Base-by-base conservation (phyloP, 1,140 invertebrate species). In the Neuroterus valhalla region DNA sequence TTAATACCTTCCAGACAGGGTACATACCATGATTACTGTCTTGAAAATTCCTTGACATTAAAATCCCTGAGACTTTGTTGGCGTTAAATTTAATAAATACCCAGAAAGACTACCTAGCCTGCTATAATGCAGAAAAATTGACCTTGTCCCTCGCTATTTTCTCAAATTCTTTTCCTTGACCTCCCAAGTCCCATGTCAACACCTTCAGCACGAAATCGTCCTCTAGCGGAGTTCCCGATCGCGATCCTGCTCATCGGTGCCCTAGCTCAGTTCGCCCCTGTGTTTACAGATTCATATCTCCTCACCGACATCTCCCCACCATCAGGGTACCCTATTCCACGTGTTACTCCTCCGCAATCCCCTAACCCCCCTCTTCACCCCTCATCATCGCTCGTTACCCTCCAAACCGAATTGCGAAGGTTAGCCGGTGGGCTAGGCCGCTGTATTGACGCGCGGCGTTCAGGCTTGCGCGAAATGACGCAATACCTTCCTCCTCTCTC, bases 391-490 rank as follows among this genome's bases (percentile, higher is more conserved):
- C 19, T 23, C 26, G 0, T 55, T 55, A 26, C 42, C 23, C 71
- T 55, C 42, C 68, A 66, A 42, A n/a, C 4, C 21, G 21, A 46
- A 67, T 23, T 12, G 67, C 44, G 73, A 80, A 81, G 77, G 75
- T 77, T 79, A 78, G 78, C 70, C 71, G 71, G 68, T 74, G 83
- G 83, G 81, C 79, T 82, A 84, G 80, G 80, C 78, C 79, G 78
- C 72, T 86, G 84, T 87, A 86, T 84, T 85, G 84, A 86, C 83
- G 84, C 82, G 82, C 14, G 80, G 81, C 68, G 72, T 84, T 80
- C 75, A 86, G 82, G 79, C 83, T 85, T 89, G 87, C 86, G 85
- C 85, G 86, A 84, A 78, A 84, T 88, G 86, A 87, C 85, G 88
- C 87, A 88, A 88, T 81, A 78, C 80, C 52, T 72, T 46, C 38